Evolutionary conservation across 2,888 invertebrate genomes (phyloP), one percentile per base, ranked within the genome.

Genomic region (Scrobipalpa atriplicella): DNA sequence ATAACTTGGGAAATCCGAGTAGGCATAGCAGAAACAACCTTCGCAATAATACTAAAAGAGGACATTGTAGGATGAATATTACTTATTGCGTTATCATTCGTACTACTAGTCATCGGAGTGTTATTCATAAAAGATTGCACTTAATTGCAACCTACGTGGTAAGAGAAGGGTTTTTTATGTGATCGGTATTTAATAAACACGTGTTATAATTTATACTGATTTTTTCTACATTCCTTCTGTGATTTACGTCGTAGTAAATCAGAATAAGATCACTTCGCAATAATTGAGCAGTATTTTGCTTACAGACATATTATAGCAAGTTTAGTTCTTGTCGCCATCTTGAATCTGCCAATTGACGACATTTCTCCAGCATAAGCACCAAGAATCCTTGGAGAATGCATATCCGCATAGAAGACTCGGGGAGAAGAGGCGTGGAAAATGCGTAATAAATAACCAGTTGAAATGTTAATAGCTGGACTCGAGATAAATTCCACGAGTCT

Each of bases 41-140:
- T 58, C 36, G 51, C 52, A 63, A 63, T 63, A 63, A 16, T 52
- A 13, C 51, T 70, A 67, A 70, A 69, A 63, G 13, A 36, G 38
- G 63, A 63, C 52, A 71, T 73, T 71, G 72, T 73, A 69, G 71
- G 74, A 66, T 67, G 67, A 29, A 47, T 21, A 43, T 70, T 67
- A 64, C 64, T 2, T 56, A 65, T 62, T 56, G 43, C 62, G 29
- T 29, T 66, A 65, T 41, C 66, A 71, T 69, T 72, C 68, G 67
- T 71, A 74, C 71, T 52, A 29, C 19, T 65, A 76, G 71, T 83
- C 75, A 85, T 82, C 77, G 73, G 73, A 70, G 68, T 79, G 77
- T 79, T 82, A 86, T 84, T 76, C 68, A 73, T 73, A 63, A 73
- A 67, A 80, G 73, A 79, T 78, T 76, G 63, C 63, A 71, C 75